phyloP scores from a whole-genome alignment of 2,797 vertebrate genomes.

The Merluccius polli region DNA sequence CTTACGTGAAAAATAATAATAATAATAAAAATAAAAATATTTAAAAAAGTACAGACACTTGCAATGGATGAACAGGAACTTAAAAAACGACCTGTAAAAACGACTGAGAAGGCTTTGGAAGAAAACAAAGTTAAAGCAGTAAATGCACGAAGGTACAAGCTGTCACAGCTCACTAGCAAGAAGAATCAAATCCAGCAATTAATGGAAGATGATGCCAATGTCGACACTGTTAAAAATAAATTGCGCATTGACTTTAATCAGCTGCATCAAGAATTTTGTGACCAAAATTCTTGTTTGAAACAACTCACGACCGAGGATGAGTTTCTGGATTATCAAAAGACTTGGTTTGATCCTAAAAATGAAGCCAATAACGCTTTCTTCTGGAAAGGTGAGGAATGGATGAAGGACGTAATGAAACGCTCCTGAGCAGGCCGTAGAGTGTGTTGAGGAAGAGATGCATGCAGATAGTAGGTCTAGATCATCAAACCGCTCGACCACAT shows the following conservation, averaged over 20 bases:
- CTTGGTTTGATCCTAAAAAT: slow-evolving; percentile 3
- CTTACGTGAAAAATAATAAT: no score
- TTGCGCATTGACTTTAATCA: background rate
- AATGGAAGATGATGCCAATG: slow-evolving; percentile 8
- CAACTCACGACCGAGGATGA: background rate
- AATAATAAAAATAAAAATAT: no score
- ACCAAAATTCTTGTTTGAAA: slow-evolving; percentile 2
- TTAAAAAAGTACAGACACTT: no score
- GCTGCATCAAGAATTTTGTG: background rate
- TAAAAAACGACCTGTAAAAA: background rate
- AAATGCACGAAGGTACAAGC: slow-evolving; percentile 5
- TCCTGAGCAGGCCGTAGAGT: background rate
- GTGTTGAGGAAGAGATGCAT: no score
- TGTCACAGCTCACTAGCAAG: slow-evolving; percentile 3
- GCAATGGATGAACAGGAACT: background rate
- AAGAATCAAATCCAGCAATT: slow-evolving; percentile 2
- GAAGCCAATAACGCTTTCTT: background rate
- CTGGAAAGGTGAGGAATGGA: background rate
- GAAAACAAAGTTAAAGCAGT: background rate
- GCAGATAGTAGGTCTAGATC: background rate
- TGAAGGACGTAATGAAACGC: background rate
- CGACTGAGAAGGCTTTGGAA: background rate
- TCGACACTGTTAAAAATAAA: slow-evolving; percentile 4
- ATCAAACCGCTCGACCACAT: background rate
- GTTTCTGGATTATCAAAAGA: background rate